Conservation (phyloP, 2,888 invertebrate species). For the Troides oblongomaculatus region DNA sequence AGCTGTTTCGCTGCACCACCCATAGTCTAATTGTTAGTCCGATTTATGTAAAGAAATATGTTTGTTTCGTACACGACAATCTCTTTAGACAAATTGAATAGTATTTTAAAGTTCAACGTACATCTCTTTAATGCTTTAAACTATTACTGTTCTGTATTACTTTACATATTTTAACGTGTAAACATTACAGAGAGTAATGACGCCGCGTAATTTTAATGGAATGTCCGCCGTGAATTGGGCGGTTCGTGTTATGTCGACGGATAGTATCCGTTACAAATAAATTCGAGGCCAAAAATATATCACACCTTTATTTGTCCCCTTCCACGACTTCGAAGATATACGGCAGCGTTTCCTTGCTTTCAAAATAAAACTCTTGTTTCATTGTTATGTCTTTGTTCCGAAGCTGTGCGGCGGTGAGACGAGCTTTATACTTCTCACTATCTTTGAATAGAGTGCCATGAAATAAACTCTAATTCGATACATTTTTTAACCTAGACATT, state of each 20-base stretch:
- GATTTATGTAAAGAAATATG: not conserved
- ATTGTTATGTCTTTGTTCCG: constrained; percentile 37
- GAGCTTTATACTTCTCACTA: constrained; percentile 26
- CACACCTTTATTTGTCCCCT: constrained; percentile 32
- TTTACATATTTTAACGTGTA: constrained; percentile 18
- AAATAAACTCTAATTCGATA: constrained; percentile 14
- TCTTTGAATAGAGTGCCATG: constrained; percentile 16
- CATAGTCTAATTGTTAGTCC: too few species aligned
- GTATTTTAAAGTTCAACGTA: not conserved
- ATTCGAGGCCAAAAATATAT: constrained; percentile 30
- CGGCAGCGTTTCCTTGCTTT: constrained; percentile 29
- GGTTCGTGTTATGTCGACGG: constrained; percentile 22
- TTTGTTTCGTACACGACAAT: not conserved
- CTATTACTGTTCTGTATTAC: constrained; percentile 4
- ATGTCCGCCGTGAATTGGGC: constrained; percentile 17
- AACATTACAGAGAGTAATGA: constrained; percentile 16
- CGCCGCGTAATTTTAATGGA: constrained; percentile 23
- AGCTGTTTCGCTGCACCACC: too few species aligned
- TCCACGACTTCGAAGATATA: constrained; percentile 30
- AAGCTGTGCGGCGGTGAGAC: constrained; percentile 28
- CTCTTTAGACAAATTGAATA: not conserved
- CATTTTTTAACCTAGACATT: not conserved
- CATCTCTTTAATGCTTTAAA: constrained; percentile 13
- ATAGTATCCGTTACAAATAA: constrained; percentile 30
- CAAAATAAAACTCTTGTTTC: constrained; percentile 34